Conservation (phyloP, 1,140 invertebrate species). For the Cotesia vestalis region DNA sequence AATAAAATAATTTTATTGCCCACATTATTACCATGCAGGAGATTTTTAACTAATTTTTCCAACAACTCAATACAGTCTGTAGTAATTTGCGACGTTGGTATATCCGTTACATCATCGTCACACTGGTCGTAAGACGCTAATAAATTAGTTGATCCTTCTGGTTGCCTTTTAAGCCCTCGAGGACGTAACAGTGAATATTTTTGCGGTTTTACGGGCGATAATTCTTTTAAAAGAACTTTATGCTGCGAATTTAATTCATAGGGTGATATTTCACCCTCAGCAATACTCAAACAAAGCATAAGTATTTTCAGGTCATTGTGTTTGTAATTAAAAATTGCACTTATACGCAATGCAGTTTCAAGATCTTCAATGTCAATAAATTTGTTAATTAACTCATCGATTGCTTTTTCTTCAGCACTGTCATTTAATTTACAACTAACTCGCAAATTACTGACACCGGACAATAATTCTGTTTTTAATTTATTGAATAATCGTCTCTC, state of each 20-base stretch:
- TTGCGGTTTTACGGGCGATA: constrained; percentile 44
- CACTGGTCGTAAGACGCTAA: constrained; percentile 10
- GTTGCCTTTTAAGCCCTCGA: constrained; percentile 49
- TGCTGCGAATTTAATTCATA: constrained; percentile 54
- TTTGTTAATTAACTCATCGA: constrained; percentile 52
- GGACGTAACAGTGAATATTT: constrained; percentile 47
- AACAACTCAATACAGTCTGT: constrained; percentile 51
- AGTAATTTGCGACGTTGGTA: constrained; percentile 47
- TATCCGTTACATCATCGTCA: constrained; percentile 12
- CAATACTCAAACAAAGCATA: constrained; percentile 58
- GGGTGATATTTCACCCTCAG: constrained; percentile 58
- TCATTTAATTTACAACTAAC: constrained; percentile 49
- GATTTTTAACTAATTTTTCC: constrained; percentile 50
- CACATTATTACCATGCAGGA: constrained; percentile 64
- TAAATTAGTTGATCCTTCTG: constrained; percentile 45
- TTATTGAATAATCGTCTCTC: constrained; percentile 48
- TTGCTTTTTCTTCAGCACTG: constrained; percentile 44
- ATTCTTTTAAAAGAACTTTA: constrained; percentile 47
- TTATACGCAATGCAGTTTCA: constrained; percentile 53
- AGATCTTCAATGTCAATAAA: constrained; percentile 55
- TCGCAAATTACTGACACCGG: constrained; percentile 47
- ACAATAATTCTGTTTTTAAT: constrained; percentile 58
- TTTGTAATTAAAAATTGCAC: constrained; percentile 56
- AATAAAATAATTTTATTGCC: constrained; percentile 67
- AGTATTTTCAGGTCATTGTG: constrained; percentile 58